Evolutionary conservation across 2,113 vertebrate genomes (phyloP), one percentile per base, ranked within the genome.

Genomic region (Neomonachus schauinslandi): DNA sequence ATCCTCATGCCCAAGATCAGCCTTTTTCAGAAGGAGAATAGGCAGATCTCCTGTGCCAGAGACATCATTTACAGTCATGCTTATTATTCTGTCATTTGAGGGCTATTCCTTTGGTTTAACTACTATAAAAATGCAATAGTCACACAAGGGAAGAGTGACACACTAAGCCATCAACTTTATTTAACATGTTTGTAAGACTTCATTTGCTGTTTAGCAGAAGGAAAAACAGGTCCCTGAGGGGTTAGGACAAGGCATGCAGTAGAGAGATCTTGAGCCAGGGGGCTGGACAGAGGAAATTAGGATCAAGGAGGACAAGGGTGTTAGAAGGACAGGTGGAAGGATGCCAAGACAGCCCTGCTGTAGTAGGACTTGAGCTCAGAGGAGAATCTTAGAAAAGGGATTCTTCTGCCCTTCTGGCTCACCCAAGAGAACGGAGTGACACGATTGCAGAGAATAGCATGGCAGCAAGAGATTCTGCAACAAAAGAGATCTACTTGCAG

Each of bases 401-500:
- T 5, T 1, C 15, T 84, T 84, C 31, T 91, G 57, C 4, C 15
- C 14, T 93, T 5, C 9, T 8, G 59, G 51, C 3, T 91, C 14
- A 63, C 15, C 11, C 4, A 76, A 96, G 89, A 91, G 33, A 81
- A 57, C 26, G 67, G 36, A 81, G 5, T 79, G 53, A 55, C 84
- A 71, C 6, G 8, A 57, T 55, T 77, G 36, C 21, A 85, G 86
- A 84, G 51, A 90, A 16, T 6, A 80, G 28, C 3, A 72, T 72
- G 71, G 86, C 33, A 93, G 63, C 57, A 98, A 84, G 90, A 88
- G 71, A 86, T 89, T 28, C 71, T 18, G 42, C 36, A 94, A 86
- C 85, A 91, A 67, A 96, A 93, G 26, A 53, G 11, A 67, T 14
- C 12, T 24, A 39, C 39, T 88, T 94, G 53, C 8, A 93, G 67